phyloP scores from a whole-genome alignment of 1,140 invertebrate species.

The Anagrus nilaparvatae region DNA sequence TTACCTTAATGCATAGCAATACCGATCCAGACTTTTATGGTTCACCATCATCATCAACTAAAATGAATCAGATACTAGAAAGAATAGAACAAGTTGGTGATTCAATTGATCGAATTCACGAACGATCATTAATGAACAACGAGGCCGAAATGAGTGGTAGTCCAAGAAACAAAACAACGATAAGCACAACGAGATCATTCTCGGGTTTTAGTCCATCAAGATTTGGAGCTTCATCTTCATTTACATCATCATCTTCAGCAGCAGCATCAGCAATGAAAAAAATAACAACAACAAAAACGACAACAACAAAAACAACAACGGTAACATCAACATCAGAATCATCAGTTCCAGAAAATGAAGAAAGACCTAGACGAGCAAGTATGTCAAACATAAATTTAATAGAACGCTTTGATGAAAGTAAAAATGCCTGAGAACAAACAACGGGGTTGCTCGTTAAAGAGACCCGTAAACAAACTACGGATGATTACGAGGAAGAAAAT shows the following conservation, averaged over 20 bases:
- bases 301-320: neutral
- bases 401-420: conserved; percentile 25
- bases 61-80: conserved; percentile 13
- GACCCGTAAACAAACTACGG: neutral
- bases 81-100: conserved; percentile 16
- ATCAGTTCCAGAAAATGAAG: neutral
- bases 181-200: too few species aligned
- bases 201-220: too few species aligned
- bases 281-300: neutral
- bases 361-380: conserved; percentile 11
- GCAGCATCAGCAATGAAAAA: neutral
- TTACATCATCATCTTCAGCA: too few species aligned
- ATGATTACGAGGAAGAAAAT: neutral
- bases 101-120: conserved; percentile 1
- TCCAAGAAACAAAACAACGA: conserved; percentile 10
- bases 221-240: too few species aligned
- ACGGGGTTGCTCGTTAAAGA: too few species aligned
- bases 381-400: conserved; percentile 31
- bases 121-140: conserved; percentile 7
- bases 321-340: neutral
- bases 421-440: neutral
- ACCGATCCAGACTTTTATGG: conserved; percentile 32
- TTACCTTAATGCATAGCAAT: conserved; percentile 55
- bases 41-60: conserved; percentile 22
- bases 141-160: conserved; percentile 5